phyloP scores from a whole-genome alignment of 2,888 invertebrate species.

The Rutpela maculata region DNA sequence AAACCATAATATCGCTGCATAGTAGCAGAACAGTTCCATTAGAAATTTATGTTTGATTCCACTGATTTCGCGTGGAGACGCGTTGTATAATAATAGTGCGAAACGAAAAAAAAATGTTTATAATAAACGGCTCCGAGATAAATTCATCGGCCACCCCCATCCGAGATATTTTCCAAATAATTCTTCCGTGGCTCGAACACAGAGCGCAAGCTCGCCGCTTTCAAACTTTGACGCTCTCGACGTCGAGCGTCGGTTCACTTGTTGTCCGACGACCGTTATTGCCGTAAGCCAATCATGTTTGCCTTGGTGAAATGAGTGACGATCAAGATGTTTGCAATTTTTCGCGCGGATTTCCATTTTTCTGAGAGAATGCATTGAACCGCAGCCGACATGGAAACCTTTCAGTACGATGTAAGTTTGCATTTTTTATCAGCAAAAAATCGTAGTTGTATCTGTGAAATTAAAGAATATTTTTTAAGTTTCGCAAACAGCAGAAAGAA shows the following conservation, averaged over 20 bases:
- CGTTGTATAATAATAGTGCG: too few relatives aligned
- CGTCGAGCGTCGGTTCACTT: slow-evolving; percentile 51
- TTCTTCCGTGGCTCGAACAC: neutral
- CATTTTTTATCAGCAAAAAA: neutral
- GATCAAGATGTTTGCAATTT: slow-evolving; percentile 41
- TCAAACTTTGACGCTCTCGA: slow-evolving; percentile 28
- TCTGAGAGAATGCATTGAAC: slow-evolving; percentile 21
- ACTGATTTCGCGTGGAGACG: too few relatives aligned
- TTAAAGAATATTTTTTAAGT: too few relatives aligned
- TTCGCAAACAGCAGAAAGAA: too few relatives aligned
- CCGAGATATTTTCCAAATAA: slow-evolving; percentile 9
- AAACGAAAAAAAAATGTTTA: too few relatives aligned
- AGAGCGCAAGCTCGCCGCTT: slow-evolving; percentile 24
- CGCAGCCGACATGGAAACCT: slow-evolving; percentile 9
- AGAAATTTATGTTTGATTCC: too few relatives aligned
- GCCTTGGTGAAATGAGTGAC: slow-evolving; percentile 45
- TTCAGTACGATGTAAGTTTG: slow-evolving; percentile 18
- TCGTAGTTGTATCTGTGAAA: neutral
- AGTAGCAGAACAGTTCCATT: too few relatives aligned
- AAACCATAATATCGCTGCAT: too few relatives aligned
- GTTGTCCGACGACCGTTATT: slow-evolving; percentile 54
- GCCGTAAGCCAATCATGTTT: slow-evolving; percentile 51
- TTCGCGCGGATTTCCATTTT: slow-evolving; percentile 44
- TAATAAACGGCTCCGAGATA: neutral
- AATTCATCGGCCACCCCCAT: neutral